Conservation (phyloP, 2,888 invertebrate species). For the Calameuta pallipes region DNA sequence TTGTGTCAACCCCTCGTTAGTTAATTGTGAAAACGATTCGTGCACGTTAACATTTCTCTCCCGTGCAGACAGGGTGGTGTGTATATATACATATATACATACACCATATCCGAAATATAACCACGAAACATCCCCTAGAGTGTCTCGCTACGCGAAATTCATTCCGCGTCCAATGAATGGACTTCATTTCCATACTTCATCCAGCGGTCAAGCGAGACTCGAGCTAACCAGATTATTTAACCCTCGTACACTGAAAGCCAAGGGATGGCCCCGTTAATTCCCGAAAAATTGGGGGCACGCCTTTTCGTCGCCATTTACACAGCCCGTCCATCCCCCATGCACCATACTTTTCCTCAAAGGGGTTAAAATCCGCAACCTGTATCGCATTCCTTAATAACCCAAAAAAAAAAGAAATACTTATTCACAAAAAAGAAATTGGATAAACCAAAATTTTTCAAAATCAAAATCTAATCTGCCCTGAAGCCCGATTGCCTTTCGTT, state of each 20-base stretch:
- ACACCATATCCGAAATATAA: constrained; percentile 7
- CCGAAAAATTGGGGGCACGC: constrained; percentile 32
- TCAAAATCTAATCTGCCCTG: no score
- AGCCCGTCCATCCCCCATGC: no score
- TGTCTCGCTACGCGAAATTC: not conserved
- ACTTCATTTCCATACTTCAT: constrained; percentile 64
- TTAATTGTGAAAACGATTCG: constrained; percentile 53
- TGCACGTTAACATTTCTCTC: not conserved
- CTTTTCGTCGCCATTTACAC: not conserved
- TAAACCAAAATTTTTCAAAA: no score
- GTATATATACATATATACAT: not conserved
- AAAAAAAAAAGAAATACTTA: no score
- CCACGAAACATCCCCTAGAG: not conserved
- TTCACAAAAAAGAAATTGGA: no score
- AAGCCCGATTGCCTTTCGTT: accelerated
- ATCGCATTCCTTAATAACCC: no score
- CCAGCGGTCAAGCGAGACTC: constrained; percentile 54
- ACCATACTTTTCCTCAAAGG: no score
- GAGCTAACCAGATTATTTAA: constrained; percentile 62
- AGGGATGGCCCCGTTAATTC: constrained; percentile 27
- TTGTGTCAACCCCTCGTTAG: constrained; percentile 66
- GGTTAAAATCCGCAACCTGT: no score
- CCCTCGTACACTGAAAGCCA: constrained; percentile 43
- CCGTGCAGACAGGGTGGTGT: not conserved
- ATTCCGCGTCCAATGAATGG: constrained; percentile 56